phyloP scores from a whole-genome alignment of 2,797 vertebrate genomes.

The Sparidentex hasta region DNA sequence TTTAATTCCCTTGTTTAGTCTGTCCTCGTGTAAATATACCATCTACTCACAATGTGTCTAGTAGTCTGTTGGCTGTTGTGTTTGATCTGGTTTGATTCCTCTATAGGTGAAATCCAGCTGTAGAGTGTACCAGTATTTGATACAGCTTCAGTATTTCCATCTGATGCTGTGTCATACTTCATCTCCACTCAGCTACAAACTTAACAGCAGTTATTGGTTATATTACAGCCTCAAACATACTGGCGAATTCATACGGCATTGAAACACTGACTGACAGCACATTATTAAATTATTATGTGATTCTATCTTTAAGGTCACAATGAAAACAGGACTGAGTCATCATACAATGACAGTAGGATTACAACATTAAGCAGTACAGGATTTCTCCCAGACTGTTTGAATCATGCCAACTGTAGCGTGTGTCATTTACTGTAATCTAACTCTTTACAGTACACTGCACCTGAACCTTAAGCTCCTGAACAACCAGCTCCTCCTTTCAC shows the following conservation, averaged over 20 bases:
- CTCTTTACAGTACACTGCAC: neutral
- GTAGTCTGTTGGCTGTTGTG: neutral
- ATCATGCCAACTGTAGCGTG: neutral
- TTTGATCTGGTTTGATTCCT: neutral
- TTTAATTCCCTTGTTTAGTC: slow-evolving; percentile 26
- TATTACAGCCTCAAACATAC: neutral
- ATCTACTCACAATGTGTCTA: slow-evolving; percentile 3
- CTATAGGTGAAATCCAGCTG: neutral
- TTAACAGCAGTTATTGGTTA: neutral
- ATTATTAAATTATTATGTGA: neutral
- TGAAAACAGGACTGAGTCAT: slow-evolving; percentile 25
- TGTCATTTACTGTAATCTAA: neutral
- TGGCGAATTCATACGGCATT: neutral
- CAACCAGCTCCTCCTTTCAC: neutral
- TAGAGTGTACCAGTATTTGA: neutral
- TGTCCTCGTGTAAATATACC: slow-evolving; percentile 14
- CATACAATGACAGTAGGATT: neutral
- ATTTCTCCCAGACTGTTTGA: neutral
- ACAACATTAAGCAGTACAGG: slow-evolving; percentile 5
- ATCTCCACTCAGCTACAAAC: neutral
- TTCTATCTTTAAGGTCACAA: neutral
- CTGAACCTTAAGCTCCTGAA: neutral
- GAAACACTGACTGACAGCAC: neutral
- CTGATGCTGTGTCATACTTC: neutral
- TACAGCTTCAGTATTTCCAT: neutral